Base-by-base conservation (phyloP, 1,140 invertebrate species). In the Lucilia sericata region DNA sequence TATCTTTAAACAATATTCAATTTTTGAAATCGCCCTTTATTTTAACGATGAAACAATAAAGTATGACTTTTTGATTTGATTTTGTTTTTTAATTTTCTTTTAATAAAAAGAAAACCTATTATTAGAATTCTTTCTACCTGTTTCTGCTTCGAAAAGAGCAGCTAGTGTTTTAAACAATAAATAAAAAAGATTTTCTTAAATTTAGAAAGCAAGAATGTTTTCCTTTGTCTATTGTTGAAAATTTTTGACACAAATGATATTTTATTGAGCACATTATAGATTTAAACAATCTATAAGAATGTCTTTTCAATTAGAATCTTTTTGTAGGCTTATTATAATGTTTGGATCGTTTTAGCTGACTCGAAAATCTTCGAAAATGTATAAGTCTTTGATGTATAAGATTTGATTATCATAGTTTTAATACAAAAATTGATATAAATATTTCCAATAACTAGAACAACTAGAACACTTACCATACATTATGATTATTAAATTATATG, bases 41-140 rank as follows among this genome's bases (percentile, higher is more conserved):
- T 34, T n/a, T 9, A 21, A 10, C 19, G 19, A 21, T 19, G 19
- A 80, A 49, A 21, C 21, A n/a, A 47, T 42, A 14, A 14, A 75
- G 74, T 4, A 75, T 80, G n/a, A 80, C 76, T 80, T 80, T 80
- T 49, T 49, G 47, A 49, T 34, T 80, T 78, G 34, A 7, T 30
- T 74, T 74, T n/a, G n/a, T 12, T 12, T 2, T 55, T 55, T 14
- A 42, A 42, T 55, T 55, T 55, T 55, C 51, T 55, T 17, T 55
- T 55, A 55, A 12, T 13, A n/a, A 55, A 17, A 55, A 13, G 51
- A 55, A 55, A 55, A 55, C 5, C 7, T 55, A 12, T 55, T 55
- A 14, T 5, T 17, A 55, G 17, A 55, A 55, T 55, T n/a, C 14
- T 51, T 51, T 51, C 13, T 55, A 55, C 51, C 51, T 55, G 51